Evolutionary conservation across 2,113 vertebrate species (phyloP), one percentile per base, ranked within the genome.

Genomic region (Aplodontia rufa): DNA sequence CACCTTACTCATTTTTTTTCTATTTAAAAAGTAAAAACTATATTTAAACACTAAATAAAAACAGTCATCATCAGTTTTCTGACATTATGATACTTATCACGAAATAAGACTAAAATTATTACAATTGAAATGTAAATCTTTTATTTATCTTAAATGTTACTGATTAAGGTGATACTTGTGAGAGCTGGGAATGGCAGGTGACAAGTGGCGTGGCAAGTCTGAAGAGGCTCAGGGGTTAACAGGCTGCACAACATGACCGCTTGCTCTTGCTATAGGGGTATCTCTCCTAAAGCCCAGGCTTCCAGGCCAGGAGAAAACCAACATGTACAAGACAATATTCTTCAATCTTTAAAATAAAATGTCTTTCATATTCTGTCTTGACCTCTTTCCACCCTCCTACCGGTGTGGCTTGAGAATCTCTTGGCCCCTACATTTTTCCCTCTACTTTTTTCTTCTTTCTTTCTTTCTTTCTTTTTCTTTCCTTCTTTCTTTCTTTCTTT

Each of bases 91-190:
- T 66, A 60, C 40, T 94, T 96, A 53, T 0, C 78, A 47, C 64
- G 53, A 93, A 90, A 92, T 37, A 87, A 90, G 53, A 90, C 49
- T 64, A 60, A 94, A 96, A 83, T 78, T 79, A 82, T 37, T 76
- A 80, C 66, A 69, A 37, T 64, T 96, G 64, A 82, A 87, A 64
- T 87, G 20, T 60, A 82, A 53, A 72, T 88, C 37, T 96, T 86
- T 95, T 81, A 89, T 93, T 95, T 74, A 45, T 87, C 80, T 64
- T 82, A 87, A 94, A 81, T 74, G 60, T 66, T 76, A 94, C 64
- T n/a, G 4, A 84, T 79, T 76, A 95, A 75, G 55, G 78, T 30
- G 64, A 75, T 71, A 5, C 14, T 47, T 42, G 26, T 11, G 28
- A n/a, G 40, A 90, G 32, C 10, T 94, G 60, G 87, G 53, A 78